Evolutionary conservation across 2,797 vertebrate genomes (phyloP), one percentile per base, ranked within the genome.

Genomic region (Gorsachius magnificus): DNA sequence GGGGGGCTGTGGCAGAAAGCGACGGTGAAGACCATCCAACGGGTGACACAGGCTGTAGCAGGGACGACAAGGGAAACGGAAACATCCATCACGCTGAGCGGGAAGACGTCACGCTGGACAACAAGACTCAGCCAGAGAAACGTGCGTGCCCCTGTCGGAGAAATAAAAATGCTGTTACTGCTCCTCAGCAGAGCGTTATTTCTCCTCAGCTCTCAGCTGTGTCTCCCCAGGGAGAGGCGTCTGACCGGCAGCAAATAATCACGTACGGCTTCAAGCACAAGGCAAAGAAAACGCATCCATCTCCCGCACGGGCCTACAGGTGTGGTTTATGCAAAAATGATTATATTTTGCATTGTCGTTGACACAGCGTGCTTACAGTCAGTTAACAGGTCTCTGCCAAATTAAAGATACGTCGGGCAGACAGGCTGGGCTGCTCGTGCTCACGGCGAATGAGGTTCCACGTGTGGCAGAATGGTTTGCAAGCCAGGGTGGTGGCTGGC

Each of bases 91-190:
- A 7, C 16, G 0, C 61, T 9, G 53, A 22, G 41, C 7, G 41
- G 13, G 41, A 41, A 15, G 41, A 41, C 41, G 41, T 43, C 41
- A 43, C 41, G 16, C 41, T 43, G 41, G 41, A 17, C 13, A 15
- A 8, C 16, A 16, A 25, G 46, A 36, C 57, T 43, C 2, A 1
- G 57, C 13, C 22, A 10, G 22, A 20, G 17, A 43, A 54, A 31
- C 0, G 2, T 5, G 11, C 0, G 2, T 4, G 20, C 35, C 29
- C 9, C 43, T 21, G 31, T 4, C 45, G 13, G 26, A 19, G 36
- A 36, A 46, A 38, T 17, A 8, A 8, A 7, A 12, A 7, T n/a
- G 4, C 22, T 13, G 25, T 9, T 5, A 6, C 41, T 19, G n/a
- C 36, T 58, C 25, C 84, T 56, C 65, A 8, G 24, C 24, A 25